A percentile compares a stretch with the other conserved stretches of the same genome.
Evolutionary conservation across 2,888 invertebrate genomes (phyloP).

Genomic region (Criorhina ranunculi): DNA sequence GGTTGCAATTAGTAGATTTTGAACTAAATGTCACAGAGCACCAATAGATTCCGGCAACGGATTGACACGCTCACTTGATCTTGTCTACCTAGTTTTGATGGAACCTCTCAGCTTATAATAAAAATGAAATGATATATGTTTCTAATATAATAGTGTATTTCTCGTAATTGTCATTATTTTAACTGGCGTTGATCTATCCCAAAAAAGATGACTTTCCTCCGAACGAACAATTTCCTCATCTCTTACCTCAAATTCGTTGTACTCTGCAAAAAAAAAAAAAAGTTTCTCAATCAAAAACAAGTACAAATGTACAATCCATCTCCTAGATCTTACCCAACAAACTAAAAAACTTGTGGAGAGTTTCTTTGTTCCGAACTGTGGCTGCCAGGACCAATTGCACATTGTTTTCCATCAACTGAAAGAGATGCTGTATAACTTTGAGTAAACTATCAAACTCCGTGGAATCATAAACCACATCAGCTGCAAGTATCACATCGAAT

Average conservation of each 20-base stretch:
- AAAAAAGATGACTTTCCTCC: slow-evolving; percentile 77
- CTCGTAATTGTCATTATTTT: slow-evolving; percentile 78
- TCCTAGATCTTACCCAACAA: slow-evolving; percentile 85
- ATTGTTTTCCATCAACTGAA: slow-evolving; percentile 79
- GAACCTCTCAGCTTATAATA: neutral
- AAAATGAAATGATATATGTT: neutral
- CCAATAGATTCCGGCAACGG: no score
- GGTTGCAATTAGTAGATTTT: no score
- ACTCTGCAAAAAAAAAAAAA: slow-evolving; percentile 39
- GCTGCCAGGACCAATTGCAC: slow-evolving; percentile 86
- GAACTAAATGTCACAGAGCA: no score
- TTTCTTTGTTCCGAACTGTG: slow-evolving; percentile 88
- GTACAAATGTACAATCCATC: neutral
- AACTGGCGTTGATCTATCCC: slow-evolving; percentile 79
- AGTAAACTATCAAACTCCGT: slow-evolving; percentile 85
- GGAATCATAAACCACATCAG: slow-evolving; percentile 87
- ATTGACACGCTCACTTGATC: no score
- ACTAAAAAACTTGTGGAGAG: slow-evolving; percentile 86
- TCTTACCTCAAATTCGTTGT: slow-evolving; percentile 55
- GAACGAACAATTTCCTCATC: slow-evolving; percentile 61
- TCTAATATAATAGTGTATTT: slow-evolving; percentile 31
- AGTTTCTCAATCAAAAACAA: neutral
- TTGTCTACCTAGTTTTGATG: neutral
- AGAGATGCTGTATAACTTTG: slow-evolving; percentile 84
- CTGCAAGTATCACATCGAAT: slow-evolving; percentile 86